phyloP scores from a whole-genome alignment of 1,140 invertebrate species.

The Brachionus sp. region DNA sequence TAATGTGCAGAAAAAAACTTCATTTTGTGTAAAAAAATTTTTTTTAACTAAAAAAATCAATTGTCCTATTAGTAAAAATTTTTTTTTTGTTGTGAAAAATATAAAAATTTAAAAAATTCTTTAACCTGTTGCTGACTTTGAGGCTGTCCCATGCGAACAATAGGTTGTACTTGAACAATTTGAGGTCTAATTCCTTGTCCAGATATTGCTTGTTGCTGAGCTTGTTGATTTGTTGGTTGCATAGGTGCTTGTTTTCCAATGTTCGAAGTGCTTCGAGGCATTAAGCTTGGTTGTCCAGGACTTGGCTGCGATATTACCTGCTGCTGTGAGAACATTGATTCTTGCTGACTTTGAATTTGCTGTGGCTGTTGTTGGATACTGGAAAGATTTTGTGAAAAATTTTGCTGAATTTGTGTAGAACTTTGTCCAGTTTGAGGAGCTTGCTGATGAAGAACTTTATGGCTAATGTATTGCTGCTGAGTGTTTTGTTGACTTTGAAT shows the following conservation, averaged over 20 bases:
- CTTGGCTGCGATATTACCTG: slow-evolving; percentile 11
- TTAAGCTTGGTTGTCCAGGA: background rate
- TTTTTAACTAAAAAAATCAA: too few species aligned
- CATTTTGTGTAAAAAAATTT: too few species aligned
- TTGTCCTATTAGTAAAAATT: too few species aligned
- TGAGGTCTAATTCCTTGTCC: slow-evolving; percentile 11
- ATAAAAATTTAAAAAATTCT: background rate
- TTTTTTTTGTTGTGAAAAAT: too few species aligned
- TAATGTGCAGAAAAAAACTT: too few species aligned
- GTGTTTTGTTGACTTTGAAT: background rate
- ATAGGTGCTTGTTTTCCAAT: background rate
- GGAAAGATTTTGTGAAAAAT: background rate
- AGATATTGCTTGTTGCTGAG: background rate
- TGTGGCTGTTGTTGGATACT: background rate
- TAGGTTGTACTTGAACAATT: background rate
- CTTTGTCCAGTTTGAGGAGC: background rate
- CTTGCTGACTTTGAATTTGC: slow-evolving; percentile 3
- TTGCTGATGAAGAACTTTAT: background rate
- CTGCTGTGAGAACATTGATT: slow-evolving; percentile 18
- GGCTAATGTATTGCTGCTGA: background rate
- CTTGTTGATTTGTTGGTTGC: background rate
- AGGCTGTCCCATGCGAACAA: slow-evolving; percentile 4
- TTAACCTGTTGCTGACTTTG: background rate
- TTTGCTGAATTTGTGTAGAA: background rate
- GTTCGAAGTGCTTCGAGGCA: background rate